Evolutionary conservation across 2,888 invertebrate species (phyloP), one percentile per base, ranked within the genome.

Genomic region (Drosophila borealis): DNA sequence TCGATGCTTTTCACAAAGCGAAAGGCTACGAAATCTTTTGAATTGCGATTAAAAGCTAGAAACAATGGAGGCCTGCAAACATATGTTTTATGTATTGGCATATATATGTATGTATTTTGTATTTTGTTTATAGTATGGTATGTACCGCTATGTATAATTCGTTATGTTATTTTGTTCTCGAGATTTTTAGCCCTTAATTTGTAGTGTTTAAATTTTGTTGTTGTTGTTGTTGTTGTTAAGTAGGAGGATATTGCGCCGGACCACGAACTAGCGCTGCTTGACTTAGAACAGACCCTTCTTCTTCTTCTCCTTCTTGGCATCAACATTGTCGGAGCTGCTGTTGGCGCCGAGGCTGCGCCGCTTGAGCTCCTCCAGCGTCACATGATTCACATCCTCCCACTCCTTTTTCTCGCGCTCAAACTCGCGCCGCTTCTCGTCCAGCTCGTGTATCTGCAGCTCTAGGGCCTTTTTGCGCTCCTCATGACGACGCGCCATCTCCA

Each of bases 321-420:
- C 91, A 29, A 90, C 91, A 55, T 90, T 91, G 69, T 91, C 91
- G 70, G 83, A 69, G 79, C 91, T 97, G 93, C 97, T 96, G 93
- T 96, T 97, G 80, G 97, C 96, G 93, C 98, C 98, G 90, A 98
- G 94, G 86, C 96, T 97, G 92, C 97, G 95, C 79, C 97, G 94
- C 83, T 97, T 95, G 88, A 97, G 94, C 91, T 98, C 98, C 92
- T 98, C 98, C 82, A 98, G 94, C 91, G 97, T 97, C 76, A 97
- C 95, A 88, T 97, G 97, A 91, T 97, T 97, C 65, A 96, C 95
- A 87, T 97, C 96, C 93, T 99, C 98, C 98, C 98, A 99, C 59
- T 95, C 94, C 86, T 95, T 94, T 90, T 96, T 96, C 92, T 99
- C 99, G 64, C 95, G 94, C 88, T 96, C 97, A 90, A 98, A 97